phyloP scores from a whole-genome alignment of 2,888 invertebrate genomes.

The Heliothis peltigera region DNA sequence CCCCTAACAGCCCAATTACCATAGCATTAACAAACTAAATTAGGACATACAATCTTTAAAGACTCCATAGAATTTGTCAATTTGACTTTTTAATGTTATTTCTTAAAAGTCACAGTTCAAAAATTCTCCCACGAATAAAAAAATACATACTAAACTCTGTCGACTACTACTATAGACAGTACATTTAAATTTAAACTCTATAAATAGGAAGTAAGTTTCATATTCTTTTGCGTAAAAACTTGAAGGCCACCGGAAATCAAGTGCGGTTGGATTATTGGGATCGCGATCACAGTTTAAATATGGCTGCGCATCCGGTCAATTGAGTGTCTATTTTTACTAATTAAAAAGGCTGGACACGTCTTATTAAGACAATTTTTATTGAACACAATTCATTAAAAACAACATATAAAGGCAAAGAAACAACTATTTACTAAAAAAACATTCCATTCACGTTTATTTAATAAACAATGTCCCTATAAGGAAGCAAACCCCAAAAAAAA shows the following conservation, averaged over 20 bases:
- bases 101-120: constrained; percentile 67
- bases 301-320: constrained; percentile 76
- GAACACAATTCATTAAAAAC: not conserved
- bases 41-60: constrained; percentile 39
- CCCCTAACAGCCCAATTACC: constrained; percentile 46
- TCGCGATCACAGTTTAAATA: constrained; percentile 83
- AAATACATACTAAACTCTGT: constrained; percentile 57
- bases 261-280: constrained; percentile 82
- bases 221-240: constrained; percentile 37
- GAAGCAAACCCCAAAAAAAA: constrained; percentile 30
- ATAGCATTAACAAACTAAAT: constrained; percentile 43
- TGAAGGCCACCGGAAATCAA: constrained; percentile 65
- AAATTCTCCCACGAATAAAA: constrained; percentile 79
- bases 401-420: not conserved
- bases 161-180: constrained; percentile 43
- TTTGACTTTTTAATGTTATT: constrained; percentile 33
- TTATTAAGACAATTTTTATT: not conserved
- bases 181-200: constrained; percentile 63
- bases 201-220: constrained; percentile 43
- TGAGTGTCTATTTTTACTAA: constrained; percentile 68
- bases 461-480: constrained; percentile 17
- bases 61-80: constrained; percentile 45
- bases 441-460: constrained; percentile 7
- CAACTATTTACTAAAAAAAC: not conserved
- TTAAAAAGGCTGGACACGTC: constrained; percentile 45